These are phyloP conservation scores for Zonotrichia albicollis DNA, from an alignment of 2,797 vertebrate genomes.

Conservation along the genomic window DNA sequence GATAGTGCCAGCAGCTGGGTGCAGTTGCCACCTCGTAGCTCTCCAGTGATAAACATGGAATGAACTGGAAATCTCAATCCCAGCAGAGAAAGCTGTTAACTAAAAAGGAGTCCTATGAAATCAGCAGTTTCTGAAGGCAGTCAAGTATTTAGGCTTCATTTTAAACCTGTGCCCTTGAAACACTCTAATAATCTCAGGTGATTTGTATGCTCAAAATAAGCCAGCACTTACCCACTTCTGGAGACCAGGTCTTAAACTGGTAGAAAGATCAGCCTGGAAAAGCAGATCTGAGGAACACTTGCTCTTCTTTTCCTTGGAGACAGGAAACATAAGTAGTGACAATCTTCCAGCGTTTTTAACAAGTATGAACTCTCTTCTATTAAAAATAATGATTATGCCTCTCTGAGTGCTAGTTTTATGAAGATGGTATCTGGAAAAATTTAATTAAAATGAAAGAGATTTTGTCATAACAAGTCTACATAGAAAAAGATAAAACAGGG, in stretches of 20 bases:
- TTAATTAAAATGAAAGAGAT: constrained; percentile 11
- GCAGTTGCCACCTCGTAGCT: neutral
- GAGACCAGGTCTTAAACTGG: neutral
- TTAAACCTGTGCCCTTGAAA: neutral
- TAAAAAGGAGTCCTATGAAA: neutral
- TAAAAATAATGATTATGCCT: constrained; percentile 7
- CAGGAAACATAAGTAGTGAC: neutral
- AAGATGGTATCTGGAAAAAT: constrained; percentile 20
- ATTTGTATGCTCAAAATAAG: neutral
- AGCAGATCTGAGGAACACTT: neutral
- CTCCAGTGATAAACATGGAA: neutral
- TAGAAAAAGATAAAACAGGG: neutral
- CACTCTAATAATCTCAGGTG: neutral
- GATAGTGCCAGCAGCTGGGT: neutral
- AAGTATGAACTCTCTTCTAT: neutral
- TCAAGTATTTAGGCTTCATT: neutral
- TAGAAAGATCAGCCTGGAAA: neutral
- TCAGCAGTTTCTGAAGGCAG: neutral
- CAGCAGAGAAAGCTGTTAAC: neutral
- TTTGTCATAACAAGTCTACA: neutral
- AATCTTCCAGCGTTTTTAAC: neutral
- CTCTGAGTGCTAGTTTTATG: neutral
- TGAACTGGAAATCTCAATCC: neutral
- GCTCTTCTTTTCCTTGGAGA: neutral
- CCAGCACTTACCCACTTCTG: neutral